A percentile compares a stretch with the other conserved stretches of the same genome.
These are phyloP conservation scores for Chaenogobius annularis DNA, from an alignment of 2,113 vertebrate genomes.

Conservation along the genomic window DNA sequence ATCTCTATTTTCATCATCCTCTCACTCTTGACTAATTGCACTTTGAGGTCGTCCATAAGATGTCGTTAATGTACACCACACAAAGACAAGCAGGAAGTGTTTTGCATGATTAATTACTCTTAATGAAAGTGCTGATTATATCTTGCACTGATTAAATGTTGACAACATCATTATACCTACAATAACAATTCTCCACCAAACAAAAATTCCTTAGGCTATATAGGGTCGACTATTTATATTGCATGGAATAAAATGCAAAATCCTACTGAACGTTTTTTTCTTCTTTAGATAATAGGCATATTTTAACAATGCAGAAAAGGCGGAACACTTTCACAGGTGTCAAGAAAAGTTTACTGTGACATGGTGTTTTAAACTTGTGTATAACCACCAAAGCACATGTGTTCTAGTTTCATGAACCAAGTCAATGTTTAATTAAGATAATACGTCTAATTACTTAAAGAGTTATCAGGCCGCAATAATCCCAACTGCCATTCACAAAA, in stretches of 20 bases:
- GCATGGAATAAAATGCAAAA: not conserved
- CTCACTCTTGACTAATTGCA: slow-evolving; percentile 12
- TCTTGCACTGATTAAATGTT: slow-evolving; percentile 9
- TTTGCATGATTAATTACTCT: not conserved
- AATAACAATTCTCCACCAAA: not conserved
- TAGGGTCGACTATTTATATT: not conserved
- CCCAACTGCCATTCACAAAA: slow-evolving; percentile 65
- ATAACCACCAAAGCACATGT: slow-evolving; percentile 8
- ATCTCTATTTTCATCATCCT: slow-evolving; percentile 34
- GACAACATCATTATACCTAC: not conserved
- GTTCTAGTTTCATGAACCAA: slow-evolving; percentile 46
- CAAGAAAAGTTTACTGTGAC: slow-evolving; percentile 13
- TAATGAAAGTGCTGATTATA: not conserved
- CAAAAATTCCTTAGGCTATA: too few relatives aligned
- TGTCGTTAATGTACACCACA: slow-evolving; percentile 1
- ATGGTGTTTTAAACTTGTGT: not conserved
- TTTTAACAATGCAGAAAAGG: not conserved
- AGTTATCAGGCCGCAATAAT: slow-evolving; percentile 59
- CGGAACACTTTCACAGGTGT: slow-evolving; percentile 17
- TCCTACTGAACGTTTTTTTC: not conserved
- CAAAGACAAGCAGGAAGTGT: not conserved
- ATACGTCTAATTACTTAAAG: slow-evolving; percentile 68
- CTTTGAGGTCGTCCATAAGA: not conserved
- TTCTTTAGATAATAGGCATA: not conserved
- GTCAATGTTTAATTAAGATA: slow-evolving; percentile 64